phyloP scores from a whole-genome alignment of 1,140 invertebrate genomes.

The Brachionus rotundiformis region DNA sequence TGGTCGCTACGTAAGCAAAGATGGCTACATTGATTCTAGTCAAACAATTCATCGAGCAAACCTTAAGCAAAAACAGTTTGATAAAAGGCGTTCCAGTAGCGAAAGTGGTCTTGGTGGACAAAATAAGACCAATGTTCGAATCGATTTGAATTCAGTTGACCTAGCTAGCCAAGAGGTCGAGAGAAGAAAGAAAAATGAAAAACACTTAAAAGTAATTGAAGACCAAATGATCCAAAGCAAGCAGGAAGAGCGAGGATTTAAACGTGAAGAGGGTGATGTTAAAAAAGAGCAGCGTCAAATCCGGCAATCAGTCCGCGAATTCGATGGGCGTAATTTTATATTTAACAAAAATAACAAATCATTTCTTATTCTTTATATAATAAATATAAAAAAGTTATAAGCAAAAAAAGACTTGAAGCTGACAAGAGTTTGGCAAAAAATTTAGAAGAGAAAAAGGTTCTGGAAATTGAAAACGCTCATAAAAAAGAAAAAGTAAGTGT shows the following conservation, averaged over 20 bases:
- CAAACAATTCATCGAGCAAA: conserved; percentile 13
- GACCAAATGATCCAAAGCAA: conserved; percentile 64
- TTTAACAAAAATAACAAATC: no score
- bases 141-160: background rate
- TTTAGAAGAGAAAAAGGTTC: conserved; percentile 59
- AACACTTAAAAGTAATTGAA: conserved; percentile 43
- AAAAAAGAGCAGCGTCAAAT: conserved; percentile 61
- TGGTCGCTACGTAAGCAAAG: conserved; percentile 47
- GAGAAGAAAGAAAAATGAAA: conserved; percentile 37
- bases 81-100: background rate
- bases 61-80: background rate
- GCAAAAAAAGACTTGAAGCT: conserved; percentile 59
- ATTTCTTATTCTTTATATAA: no score
- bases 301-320: conserved; percentile 60
- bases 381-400: conserved; percentile 58
- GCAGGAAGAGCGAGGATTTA: conserved; percentile 62
- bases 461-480: conserved; percentile 58
- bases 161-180: conserved; percentile 11
- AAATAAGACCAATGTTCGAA: background rate
- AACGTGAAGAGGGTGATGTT: conserved; percentile 61
- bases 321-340: conserved; percentile 58
- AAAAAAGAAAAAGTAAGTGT: conserved; percentile 59
- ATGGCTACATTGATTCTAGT: conserved; percentile 41
- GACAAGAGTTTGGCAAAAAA: conserved; percentile 61
- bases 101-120: background rate